phyloP scores from a whole-genome alignment of 2,888 invertebrate genomes.

The Campopleginae sp. region DNA sequence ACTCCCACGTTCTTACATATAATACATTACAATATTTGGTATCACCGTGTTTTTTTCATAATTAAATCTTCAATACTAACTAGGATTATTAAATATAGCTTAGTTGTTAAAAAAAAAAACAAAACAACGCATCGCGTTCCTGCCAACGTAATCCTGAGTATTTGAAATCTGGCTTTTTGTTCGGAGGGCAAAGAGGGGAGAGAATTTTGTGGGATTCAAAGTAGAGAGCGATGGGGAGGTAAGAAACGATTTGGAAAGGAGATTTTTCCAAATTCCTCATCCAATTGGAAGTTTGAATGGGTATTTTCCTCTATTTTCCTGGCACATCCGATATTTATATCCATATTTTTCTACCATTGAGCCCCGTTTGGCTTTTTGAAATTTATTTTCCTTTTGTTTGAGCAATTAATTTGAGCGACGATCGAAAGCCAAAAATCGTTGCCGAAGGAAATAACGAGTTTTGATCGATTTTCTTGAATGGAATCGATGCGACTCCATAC shows the following conservation, averaged over 20 bases:
- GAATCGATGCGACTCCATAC: not conserved
- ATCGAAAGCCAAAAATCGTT: conserved; percentile 16
- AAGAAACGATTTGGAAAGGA: not conserved
- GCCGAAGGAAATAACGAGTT: conserved; percentile 30
- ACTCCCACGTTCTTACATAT: conserved; percentile 68
- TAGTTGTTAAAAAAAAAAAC: conserved; percentile 34
- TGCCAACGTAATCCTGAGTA: conserved; percentile 76
- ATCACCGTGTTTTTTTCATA: conserved; percentile 71
- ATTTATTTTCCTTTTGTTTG: conserved; percentile 46
- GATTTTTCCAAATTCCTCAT: not conserved
- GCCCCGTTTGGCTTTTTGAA: not conserved
- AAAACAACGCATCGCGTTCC: conserved; percentile 69
- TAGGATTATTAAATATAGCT: conserved; percentile 52
- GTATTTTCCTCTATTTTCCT: not conserved
- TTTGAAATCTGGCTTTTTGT: conserved; percentile 62
- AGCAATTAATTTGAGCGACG: conserved; percentile 65
- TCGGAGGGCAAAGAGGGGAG: not conserved
- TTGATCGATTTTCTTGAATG: conserved; percentile 1
- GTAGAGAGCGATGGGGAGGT: conserved; percentile 22
- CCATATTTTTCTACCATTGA: not conserved
- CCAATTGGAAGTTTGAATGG: not conserved
- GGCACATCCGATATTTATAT: not conserved
- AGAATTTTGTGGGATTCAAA: not conserved
- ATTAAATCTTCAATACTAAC: conserved; percentile 53
- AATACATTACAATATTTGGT: conserved; percentile 77